Evolutionary conservation across 1,140 invertebrate species (phyloP), one percentile per base, ranked within the genome.

Genomic region (Sitobion miscanthi): DNA sequence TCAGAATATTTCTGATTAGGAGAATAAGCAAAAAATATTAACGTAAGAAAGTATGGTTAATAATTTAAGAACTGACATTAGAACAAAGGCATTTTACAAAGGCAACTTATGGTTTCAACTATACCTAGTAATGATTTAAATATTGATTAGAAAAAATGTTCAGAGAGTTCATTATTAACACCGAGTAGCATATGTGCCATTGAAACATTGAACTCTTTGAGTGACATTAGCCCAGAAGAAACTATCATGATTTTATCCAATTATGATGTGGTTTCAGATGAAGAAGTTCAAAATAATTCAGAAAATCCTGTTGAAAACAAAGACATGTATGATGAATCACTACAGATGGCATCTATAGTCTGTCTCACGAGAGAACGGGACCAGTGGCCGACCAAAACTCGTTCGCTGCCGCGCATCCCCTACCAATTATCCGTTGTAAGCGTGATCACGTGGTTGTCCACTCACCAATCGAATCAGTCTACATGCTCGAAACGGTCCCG

Each of bases 1-100:
- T 86, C 49, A 6, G 17, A 93, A 93, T 62, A 93, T 86, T 77
- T 86, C n/a, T n/a, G 91, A 93, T 7, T 45, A 86, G 35, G 91
- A 93, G 85, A 86, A 93, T 42, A 93, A 93, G 86, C 38, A 93
- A 85, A 83, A 93, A 86, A 52, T 86, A 30, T 86, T 93, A 17
- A 42, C 23, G 14, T 86, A 86, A 54, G 91, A 93, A 42, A 86
- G 35, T 42, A 57, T 85, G 49, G 23, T 93, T 42, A 20, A 86
- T 54, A 93, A 86, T 35, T 14, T 93, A 38, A 93, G 54, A 86
- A 83, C 21, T 86, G 91, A 93, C 20, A 86, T 93, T 93, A 93
- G 86, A 85, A 93, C 77, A 52, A 2, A 17, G 35, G 35, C 35
- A 35, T 85, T 30, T 93, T 92, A 6, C 69, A 92, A 20, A 83